These are phyloP conservation scores for Drosophila borborema DNA, from an alignment of 2,888 invertebrate genomes.

Conservation along the genomic window DNA sequence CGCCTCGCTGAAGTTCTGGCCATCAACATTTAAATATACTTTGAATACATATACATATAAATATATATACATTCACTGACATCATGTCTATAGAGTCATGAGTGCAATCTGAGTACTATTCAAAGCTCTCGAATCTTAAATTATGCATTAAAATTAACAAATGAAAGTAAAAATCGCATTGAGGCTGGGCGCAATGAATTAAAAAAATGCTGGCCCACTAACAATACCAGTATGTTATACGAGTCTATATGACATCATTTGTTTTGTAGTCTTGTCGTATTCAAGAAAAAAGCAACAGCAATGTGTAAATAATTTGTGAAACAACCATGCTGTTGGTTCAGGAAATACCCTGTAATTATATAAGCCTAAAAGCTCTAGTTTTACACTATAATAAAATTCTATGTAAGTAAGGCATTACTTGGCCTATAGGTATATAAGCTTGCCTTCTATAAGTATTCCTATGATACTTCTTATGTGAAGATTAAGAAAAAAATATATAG, in stretches of 20 bases:
- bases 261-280: constrained; percentile 57
- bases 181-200: constrained; percentile 60
- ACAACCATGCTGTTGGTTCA: background rate
- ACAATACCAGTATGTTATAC: background rate
- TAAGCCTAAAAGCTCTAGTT: background rate
- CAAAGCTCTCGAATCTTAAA: constrained; percentile 49
- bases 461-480: background rate
- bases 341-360: constrained; percentile 2
- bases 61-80: constrained; percentile 47
- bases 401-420: background rate
- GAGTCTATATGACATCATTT: constrained; percentile 68
- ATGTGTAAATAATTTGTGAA: constrained; percentile 19
- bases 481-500: background rate
- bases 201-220: constrained; percentile 26
- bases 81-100: constrained; percentile 30
- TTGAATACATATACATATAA: background rate
- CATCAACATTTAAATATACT: constrained; percentile 26
- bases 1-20: constrained; percentile 63
- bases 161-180: constrained; percentile 75
- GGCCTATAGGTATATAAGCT: background rate
- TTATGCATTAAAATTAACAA: constrained; percentile 67
- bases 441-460: no score
- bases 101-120: constrained; percentile 3
- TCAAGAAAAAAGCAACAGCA: constrained; percentile 35
- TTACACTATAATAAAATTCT: background rate